Base-by-base conservation (phyloP, 2,113 vertebrate species). In the Odontesthes bonariensis region DNA sequence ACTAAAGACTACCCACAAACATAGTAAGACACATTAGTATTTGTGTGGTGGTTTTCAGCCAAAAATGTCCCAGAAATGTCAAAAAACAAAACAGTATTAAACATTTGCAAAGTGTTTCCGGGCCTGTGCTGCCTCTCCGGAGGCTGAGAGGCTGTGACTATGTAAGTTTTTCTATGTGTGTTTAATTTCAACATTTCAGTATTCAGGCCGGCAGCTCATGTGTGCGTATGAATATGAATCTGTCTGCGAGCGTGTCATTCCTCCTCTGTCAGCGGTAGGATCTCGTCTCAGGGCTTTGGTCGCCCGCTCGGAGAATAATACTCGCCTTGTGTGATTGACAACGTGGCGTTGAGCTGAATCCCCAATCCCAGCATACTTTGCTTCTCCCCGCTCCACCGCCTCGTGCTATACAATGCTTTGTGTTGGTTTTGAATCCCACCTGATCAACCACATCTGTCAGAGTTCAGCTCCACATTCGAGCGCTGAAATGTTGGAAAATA, bases 1-100 rank as follows among this genome's bases (percentile, higher is more conserved):
- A 2, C 27, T 53, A 9, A 11, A 19, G 33, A 40, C 56, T 63
- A 63, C 69, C 12, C 17, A 42, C 20, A 68, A 49, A 52, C 20
- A 49, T 6, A 22, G 58, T 23, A n/a, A 68, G 56, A 72, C 13
- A 4, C 1, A 4, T 56, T 10, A 57, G 8, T 23, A 27, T 42
- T 22, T 16, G 40, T 31, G 59, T 70, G 49, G 54, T 59, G 54
- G 53, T 40, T 8, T 31, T 73, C 57, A 47, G 56, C 17, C 6
- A 44, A 49, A 56, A 75, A 71, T 55, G 75, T 75, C 66, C 74
- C 77, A 77, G 78, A 85, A 85, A 81, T 62, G 83, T 74, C 65
- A 38, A 65, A 38, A 65, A 75, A 80, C 61, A 75, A n/a, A 85
- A 75, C 66, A 79, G 61, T 31, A 22, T 62, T 71, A 70, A 72